Conservation (phyloP, 2,797 vertebrate genomes). For the Coendou prehensilis region DNA sequence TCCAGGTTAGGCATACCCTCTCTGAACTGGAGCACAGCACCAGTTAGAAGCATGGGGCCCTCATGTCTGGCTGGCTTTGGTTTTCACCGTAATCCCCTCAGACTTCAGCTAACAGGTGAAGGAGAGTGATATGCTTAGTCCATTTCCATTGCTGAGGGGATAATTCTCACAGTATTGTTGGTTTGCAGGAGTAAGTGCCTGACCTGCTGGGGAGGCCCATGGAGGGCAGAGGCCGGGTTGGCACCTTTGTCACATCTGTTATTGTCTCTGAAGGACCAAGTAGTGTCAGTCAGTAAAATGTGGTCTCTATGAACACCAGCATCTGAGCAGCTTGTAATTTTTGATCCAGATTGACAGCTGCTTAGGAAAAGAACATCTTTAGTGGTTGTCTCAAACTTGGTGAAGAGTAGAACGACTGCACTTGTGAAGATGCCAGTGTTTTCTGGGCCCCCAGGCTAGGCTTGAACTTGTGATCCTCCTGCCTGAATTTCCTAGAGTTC, state of each 20-base stretch:
- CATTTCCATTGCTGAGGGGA: too few species aligned
- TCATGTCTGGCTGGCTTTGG: neutral
- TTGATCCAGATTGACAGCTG: neutral
- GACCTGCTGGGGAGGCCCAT: neutral
- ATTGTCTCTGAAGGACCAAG: neutral
- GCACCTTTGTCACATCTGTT: neutral
- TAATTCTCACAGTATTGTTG: too few species aligned
- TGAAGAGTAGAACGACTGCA: neutral
- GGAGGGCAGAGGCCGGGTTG: too few species aligned
- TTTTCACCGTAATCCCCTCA: neutral
- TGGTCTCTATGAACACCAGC: neutral
- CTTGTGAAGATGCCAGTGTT: neutral
- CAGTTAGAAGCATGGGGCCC: neutral
- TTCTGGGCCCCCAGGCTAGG: neutral
- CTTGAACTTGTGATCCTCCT: neutral
- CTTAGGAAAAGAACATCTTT: neutral
- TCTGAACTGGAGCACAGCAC: neutral
- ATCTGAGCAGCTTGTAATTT: neutral
- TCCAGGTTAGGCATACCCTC: rapidly evolving
- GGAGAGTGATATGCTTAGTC: neutral
- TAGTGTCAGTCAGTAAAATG: neutral
- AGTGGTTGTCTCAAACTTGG: neutral
- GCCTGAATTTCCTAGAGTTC: neutral
- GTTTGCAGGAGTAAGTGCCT: neutral
- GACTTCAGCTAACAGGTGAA: neutral